Conservation (phyloP, 2,888 invertebrate species). For the Xanthorhoe spadicearia region DNA sequence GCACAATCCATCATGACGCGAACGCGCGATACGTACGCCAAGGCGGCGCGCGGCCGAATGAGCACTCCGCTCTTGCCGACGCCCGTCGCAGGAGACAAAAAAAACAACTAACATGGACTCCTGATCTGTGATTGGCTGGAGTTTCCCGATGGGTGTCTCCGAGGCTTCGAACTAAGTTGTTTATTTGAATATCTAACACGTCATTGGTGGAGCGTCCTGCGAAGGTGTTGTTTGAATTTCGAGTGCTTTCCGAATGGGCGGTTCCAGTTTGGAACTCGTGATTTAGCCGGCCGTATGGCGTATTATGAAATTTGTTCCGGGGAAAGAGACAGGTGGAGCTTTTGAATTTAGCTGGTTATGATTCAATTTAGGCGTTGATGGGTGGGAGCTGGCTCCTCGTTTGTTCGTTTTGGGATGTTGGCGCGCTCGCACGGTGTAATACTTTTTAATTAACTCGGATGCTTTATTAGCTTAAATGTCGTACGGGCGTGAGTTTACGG, state of each 20-base stretch:
- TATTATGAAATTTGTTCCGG: slow-evolving; percentile 63
- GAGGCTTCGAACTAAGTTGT: slow-evolving; percentile 60
- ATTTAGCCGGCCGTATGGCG: slow-evolving; percentile 75
- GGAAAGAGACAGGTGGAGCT: slow-evolving; percentile 59
- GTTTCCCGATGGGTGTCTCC: slow-evolving; percentile 63
- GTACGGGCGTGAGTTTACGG: slow-evolving; percentile 60
- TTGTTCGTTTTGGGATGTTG: slow-evolving; percentile 67
- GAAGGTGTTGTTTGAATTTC: slow-evolving; percentile 76
- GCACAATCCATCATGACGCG: slow-evolving; percentile 81
- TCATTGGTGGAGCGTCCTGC: slow-evolving; percentile 64
- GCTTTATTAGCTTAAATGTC: slow-evolving; percentile 83
- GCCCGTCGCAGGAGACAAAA: slow-evolving; percentile 63
- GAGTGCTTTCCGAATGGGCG: slow-evolving; percentile 78
- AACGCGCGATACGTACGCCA: slow-evolving; percentile 80
- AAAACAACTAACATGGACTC: slow-evolving; percentile 77
- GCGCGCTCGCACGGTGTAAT: slow-evolving; percentile 61
- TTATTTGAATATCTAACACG: slow-evolving; percentile 59
- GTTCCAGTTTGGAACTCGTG: slow-evolving; percentile 67
- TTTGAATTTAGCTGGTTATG: slow-evolving; percentile 71
- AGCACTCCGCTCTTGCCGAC: slow-evolving; percentile 59
- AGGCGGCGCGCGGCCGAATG: slow-evolving; percentile 83
- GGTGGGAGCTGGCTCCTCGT: slow-evolving; percentile 58
- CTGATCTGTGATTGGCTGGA: slow-evolving; percentile 65
- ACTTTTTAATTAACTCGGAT: slow-evolving; percentile 83
- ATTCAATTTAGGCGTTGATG: slow-evolving; percentile 78